Percentiles rank a stretch among this genome's conserved stretches.
Evolutionary conservation across 37 sponge, comb jelly and placozoan species (phyloP).

Genomic region (Mnemiopsis leidyi): DNA sequence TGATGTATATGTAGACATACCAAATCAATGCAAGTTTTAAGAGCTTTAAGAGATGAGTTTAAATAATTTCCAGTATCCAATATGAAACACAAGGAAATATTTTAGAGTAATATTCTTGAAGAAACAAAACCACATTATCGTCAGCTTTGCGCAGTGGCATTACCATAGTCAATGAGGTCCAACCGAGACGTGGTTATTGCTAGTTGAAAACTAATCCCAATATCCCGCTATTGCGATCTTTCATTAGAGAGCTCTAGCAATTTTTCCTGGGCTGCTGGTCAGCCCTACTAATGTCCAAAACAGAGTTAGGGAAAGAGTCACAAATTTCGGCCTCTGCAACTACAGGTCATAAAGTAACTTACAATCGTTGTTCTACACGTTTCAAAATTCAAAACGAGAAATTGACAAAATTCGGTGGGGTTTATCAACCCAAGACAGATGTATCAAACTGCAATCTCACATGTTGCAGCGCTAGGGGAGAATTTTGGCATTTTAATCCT

Average conservation of each 20-base stretch:
- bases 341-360: no score
- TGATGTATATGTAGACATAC: no score
- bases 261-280: constrained; percentile 93
- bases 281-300: no score
- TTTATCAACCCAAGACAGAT: no score
- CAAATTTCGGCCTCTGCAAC: no score
- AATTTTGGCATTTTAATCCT: not conserved
- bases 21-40: no score
- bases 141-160: constrained; percentile 99
- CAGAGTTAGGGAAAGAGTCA: no score
- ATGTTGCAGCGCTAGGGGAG: no score
- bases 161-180: constrained; percentile 99
- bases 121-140: not conserved
- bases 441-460: no score
- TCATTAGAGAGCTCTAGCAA: constrained; percentile 70
- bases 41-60: not conserved
- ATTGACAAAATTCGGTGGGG: no score
- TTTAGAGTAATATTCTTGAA: not conserved
- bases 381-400: no score
- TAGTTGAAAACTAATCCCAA: constrained; percentile 99
- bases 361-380: no score
- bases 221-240: constrained; percentile 75
- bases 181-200: constrained; percentile 99
- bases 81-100: constrained; percentile 47
- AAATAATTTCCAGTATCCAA: not conserved